Evolutionary conservation across 2,797 vertebrate species (phyloP), one percentile per base, ranked within the genome.

Genomic region (Hippopotamyrus pictus): DNA sequence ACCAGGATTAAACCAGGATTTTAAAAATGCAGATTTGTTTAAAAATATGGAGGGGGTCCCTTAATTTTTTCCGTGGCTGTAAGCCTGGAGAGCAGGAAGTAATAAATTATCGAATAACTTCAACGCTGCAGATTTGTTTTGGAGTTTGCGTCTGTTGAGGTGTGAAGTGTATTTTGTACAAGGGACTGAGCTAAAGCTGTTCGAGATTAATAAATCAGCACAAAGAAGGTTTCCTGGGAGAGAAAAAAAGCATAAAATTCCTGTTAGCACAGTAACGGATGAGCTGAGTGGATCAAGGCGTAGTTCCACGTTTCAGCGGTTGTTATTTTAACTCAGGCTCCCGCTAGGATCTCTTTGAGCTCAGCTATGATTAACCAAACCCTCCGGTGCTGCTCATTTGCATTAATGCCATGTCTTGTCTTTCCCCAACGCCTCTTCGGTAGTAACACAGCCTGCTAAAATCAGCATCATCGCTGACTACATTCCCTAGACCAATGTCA

Each of bases 321-420:
- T 14, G 46, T n/a, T 51, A 3, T 25, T 84, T 84, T 11, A 84
- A 84, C 11, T 79, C 17, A 0, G n/a, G 11, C 19, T 12, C n/a
- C 46, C 22, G 8, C 22, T 19, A 51, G 9, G 17, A 1, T 25
- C 82, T 51, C n/a, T 46, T 29, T 48, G 46, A 84, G 5, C 44
- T 84, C 22, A 22, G 44, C n/a, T 84, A n/a, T 50, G 44, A 84
- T 84, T 51, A 22, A 48, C 11, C 82, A 51, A 48, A 51, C 48
- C 44, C 82, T 84, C 50, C 90, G 73, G 62, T 33, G 50, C 53
- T 22, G 54, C 76, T 33, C 37, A 57, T 22, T 89, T 87, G 46
- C 14, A 88, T 73, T 46, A 46, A 19, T 25, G 19, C n/a, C 41
- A 3, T 14, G 12, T 48, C 57, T 57, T 44, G 37, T 46, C 86